These are phyloP conservation scores for Diacarnus erythraeanus DNA, from an alignment of 37 sponge, comb jelly and placozoan genomes.

Conservation along the genomic window DNA sequence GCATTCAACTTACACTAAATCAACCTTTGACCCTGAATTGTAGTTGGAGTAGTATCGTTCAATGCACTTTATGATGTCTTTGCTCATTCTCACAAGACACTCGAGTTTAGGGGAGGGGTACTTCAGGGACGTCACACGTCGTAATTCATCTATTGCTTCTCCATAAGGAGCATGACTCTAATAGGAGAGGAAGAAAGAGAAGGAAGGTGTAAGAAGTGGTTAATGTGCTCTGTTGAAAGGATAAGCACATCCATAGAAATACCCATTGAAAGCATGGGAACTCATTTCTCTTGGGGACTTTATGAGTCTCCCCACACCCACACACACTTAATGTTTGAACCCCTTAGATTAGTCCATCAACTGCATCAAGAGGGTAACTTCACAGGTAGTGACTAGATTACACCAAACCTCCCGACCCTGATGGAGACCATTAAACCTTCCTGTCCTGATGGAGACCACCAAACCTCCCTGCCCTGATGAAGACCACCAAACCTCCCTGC, in stretches of 20 bases:
- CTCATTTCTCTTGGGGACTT: no score
- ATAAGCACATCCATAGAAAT: no score
- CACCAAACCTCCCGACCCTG: no score
- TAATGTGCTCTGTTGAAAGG: not conserved
- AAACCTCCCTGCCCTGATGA: not conserved
- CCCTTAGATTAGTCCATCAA: no score
- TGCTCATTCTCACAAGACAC: conserved; percentile 59
- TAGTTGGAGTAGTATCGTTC: conserved; percentile 49
- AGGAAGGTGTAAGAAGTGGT: not conserved
- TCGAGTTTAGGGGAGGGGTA: conserved; percentile 63
- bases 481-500: not conserved
- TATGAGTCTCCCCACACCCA: no score
- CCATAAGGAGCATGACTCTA: conserved; percentile 56
- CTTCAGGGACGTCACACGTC: conserved; percentile 10
- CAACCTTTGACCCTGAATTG: not conserved
- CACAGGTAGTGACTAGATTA: no score
- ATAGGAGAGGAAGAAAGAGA: not conserved
- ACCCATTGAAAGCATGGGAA: no score
- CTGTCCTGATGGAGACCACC: not conserved
- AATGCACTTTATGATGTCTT: conserved; percentile 53
- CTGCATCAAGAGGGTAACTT: no score
- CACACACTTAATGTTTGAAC: no score
- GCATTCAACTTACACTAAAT: not conserved
- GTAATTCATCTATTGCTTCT: conserved; percentile 50
- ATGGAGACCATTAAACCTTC: not conserved